Evolutionary conservation across 2,113 vertebrate genomes (phyloP), one percentile per base, ranked within the genome.

Genomic region (Rutilus rutilus): DNA sequence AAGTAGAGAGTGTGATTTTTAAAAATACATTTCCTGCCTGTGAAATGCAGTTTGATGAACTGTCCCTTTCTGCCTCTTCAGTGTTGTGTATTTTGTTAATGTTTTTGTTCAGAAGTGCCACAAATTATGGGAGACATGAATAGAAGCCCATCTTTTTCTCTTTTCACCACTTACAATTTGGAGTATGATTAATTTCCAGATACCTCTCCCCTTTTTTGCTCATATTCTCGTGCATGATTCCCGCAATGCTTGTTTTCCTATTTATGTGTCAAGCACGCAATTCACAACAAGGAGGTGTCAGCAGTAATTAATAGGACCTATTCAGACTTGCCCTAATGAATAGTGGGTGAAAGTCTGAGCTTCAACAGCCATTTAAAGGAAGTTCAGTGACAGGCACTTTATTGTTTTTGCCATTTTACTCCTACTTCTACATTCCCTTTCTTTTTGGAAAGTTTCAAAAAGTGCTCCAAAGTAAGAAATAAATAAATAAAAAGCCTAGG

Each of bases 151-250:
- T 86, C n/a, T 89, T 91, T 90, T 91, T 88, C 88, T 91, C 88
- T 89, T 85, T 86, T 90, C 87, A 88, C 86, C 5, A 82, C 15
- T 71, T 87, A 93, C 91, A 88, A 91, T 92, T 89, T 82, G 73
- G 83, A 88, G 85, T 83, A 90, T 92, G 92, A 94, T 94, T 93
- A 90, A 93, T 95, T 93, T 93, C 90, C 86, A 86, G 88, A 85
- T 90, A 89, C 76, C 6, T 91, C 73, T 88, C 75, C 82, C 85
- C 25, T 87, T 64, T 86, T 75, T 50, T 69, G 73, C 82, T 83
- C 82, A 88, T 88, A 82, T 90, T 83, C 67, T 30, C 4, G 15
- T 64, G 71, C 36, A 76, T 52, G 21, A 45, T 88, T 39, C 57
- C 59, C 59, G 65, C 78, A 78, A 77, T 78, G 45, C 17, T 75